A percentile compares a stretch with the other conserved stretches of the same genome.
Conservation (phyloP, 2,888 invertebrate species). For the Melanotus villosus region DNA sequence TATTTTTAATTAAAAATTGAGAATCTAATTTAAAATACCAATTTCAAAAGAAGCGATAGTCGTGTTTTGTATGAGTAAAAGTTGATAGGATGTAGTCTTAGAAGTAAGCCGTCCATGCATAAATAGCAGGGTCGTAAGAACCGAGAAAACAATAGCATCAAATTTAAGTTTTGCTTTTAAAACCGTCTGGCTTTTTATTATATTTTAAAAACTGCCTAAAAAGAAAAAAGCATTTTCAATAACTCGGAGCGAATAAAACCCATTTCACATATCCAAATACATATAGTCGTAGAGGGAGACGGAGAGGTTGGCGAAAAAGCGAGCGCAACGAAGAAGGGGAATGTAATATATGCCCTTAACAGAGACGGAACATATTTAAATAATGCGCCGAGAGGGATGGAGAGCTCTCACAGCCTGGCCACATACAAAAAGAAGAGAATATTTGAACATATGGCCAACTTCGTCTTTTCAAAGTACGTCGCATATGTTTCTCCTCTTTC, state of each 20-base stretch:
- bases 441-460: slow-evolving; percentile 43
- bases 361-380: slow-evolving; percentile 44
- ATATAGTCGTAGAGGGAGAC: slow-evolving; percentile 40
- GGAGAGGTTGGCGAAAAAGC: background rate
- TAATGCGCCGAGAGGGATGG: slow-evolving; percentile 48
- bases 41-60: too few relatives aligned
- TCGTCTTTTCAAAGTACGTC: slow-evolving; percentile 31
- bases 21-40: too few relatives aligned
- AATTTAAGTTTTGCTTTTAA: slow-evolving; percentile 52
- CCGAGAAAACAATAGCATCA: slow-evolving; percentile 48
- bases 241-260: slow-evolving; percentile 51
- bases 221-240: slow-evolving; percentile 53
- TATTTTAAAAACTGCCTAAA: slow-evolving; percentile 53
- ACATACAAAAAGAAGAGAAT: slow-evolving; percentile 48
- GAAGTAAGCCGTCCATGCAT: slow-evolving; percentile 22
- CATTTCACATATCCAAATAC: slow-evolving; percentile 51
- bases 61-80: too few relatives aligned
- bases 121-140: slow-evolving; percentile 34
- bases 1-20: too few relatives aligned
- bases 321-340: slow-evolving; percentile 34
- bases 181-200: slow-evolving; percentile 56
- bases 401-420: slow-evolving; percentile 36
- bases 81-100: background rate
- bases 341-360: slow-evolving; percentile 37
- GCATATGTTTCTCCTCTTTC: slow-evolving; percentile 42